These are phyloP conservation scores for Anoplolepis gracilipes DNA, from an alignment of 1,140 invertebrate genomes.

Conservation along the genomic window DNA sequence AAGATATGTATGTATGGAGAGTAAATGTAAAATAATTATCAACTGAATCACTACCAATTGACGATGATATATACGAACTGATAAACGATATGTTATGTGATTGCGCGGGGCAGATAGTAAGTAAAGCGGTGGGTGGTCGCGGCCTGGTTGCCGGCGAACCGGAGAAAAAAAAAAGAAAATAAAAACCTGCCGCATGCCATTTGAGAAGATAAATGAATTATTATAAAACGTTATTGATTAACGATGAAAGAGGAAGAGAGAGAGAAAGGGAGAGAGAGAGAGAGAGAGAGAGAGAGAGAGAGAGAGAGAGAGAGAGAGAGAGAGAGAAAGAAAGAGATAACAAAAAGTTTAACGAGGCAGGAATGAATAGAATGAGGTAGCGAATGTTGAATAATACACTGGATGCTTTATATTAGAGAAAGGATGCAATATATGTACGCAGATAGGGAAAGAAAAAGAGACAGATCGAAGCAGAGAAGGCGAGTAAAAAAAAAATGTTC, in stretches of 20 bases:
- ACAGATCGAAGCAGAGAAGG: slow-evolving; percentile 49
- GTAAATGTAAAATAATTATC: slow-evolving; percentile 72
- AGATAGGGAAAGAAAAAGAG: slow-evolving; percentile 61
- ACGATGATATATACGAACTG: slow-evolving; percentile 73
- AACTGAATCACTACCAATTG: slow-evolving; percentile 77
- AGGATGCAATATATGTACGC: slow-evolving; percentile 23
- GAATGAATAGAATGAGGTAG: slow-evolving; percentile 67
- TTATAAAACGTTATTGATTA: slow-evolving; percentile 75
- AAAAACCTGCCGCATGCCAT: slow-evolving; percentile 55
- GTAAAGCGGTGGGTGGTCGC: slow-evolving; percentile 26
- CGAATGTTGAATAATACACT: slow-evolving; percentile 28
- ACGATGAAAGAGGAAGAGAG: slow-evolving; percentile 66
- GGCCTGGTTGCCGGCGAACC: slow-evolving; percentile 25
- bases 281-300: slow-evolving; percentile 62
- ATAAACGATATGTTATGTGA: slow-evolving; percentile 78
- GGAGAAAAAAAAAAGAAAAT: neutral
- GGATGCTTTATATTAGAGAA: slow-evolving; percentile 8
- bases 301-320: slow-evolving; percentile 62
- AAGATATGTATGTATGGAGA: slow-evolving; percentile 57
- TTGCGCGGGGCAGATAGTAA: slow-evolving; percentile 52
- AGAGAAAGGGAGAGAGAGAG: too few species aligned
- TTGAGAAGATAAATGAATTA: slow-evolving; percentile 72
- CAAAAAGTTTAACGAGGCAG: slow-evolving; percentile 27
- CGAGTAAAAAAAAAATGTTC: slow-evolving; percentile 75
- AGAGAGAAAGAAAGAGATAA: slow-evolving; percentile 58